Base-by-base conservation (phyloP, 2,797 vertebrate genomes). In the Discoglossus pictus region DNA sequence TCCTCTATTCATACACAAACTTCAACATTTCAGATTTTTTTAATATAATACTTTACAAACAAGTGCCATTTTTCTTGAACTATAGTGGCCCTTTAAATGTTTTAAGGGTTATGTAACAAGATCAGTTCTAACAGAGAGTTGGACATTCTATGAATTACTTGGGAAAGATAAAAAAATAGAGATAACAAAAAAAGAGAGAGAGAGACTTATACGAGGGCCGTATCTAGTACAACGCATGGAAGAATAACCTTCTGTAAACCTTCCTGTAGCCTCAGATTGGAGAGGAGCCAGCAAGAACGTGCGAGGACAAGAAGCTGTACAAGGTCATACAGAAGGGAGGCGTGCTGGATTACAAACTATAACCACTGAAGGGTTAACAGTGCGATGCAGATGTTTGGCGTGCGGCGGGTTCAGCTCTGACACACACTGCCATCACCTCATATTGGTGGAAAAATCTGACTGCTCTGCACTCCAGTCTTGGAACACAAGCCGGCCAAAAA, bases 281-380 rank as follows among this genome's bases (percentile, higher is more conserved):
- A 69, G 23, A 9, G 3, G 7, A 11, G 50, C 66, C 66, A 69
- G 58, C 40, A 6, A 23, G 50, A 54, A 35, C 50, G n/a, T 54
- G 48, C 31, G 24, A 61, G 66, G 66, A 69, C 50, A 68, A 25
- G 16, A 24, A 18, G 39, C 20, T 38, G 17, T 38, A 54, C 39
- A 35, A 61, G 66, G 48, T 16, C 39, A 61, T 4, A 4, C 15
- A 4, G n/a, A 9, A 31, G 42, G 31, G 0, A 16, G 27, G 7
- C 16, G 36, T 16, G 21, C 6, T 13, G 27, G 17, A 31, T 4
- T 39, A 15, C 13, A 7, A 7, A 6, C 6, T 6, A 50, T 21
- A n/a, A 18, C 1, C 15, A 35, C 16, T 18, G 36, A 48, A 46
- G 34, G 43, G 59, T 48, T 48, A 62, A 70, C 23, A 27, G 51